Evolutionary conservation across 1,140 invertebrate species (phyloP).

Genomic region (Polypedilum vanderplanki): DNA sequence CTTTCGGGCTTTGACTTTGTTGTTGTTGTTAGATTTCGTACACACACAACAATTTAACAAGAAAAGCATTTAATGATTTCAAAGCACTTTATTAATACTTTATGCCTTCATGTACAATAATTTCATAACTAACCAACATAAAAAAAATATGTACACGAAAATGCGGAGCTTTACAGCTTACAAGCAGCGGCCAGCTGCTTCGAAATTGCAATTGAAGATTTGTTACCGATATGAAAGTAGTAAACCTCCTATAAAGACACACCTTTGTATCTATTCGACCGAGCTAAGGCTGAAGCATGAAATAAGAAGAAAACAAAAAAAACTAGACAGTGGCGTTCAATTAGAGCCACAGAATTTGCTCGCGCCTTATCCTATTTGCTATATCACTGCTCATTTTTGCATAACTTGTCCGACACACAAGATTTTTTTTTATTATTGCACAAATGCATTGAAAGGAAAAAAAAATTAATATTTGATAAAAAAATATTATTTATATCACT

Average conservation of each 20-base stretch:
- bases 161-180: slow-evolving; percentile 11
- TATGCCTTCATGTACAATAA: neutral
- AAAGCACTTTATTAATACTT: slow-evolving; percentile 26
- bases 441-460: slow-evolving; percentile 3
- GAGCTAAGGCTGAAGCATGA: neutral
- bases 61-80: slow-evolving; percentile 23
- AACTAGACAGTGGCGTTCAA: slow-evolving; percentile 25
- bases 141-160: slow-evolving; percentile 17
- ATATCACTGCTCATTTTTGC: slow-evolving; percentile 10
- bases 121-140: slow-evolving; percentile 22
- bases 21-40: neutral
- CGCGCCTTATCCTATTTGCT: neutral
- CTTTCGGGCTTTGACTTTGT: neutral
- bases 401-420: neutral
- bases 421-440: neutral
- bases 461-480: slow-evolving; percentile 10
- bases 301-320: neutral
- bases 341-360: neutral
- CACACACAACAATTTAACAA: slow-evolving; percentile 18
- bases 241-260: slow-evolving; percentile 28
- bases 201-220: slow-evolving; percentile 29
- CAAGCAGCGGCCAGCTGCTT: neutral
- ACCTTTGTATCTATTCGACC: slow-evolving; percentile 21
- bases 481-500: slow-evolving; percentile 24
- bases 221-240: slow-evolving; percentile 27